Evolutionary conservation across 2,888 invertebrate species (phyloP).

Genomic region (Nipponacmea schrenckii): DNA sequence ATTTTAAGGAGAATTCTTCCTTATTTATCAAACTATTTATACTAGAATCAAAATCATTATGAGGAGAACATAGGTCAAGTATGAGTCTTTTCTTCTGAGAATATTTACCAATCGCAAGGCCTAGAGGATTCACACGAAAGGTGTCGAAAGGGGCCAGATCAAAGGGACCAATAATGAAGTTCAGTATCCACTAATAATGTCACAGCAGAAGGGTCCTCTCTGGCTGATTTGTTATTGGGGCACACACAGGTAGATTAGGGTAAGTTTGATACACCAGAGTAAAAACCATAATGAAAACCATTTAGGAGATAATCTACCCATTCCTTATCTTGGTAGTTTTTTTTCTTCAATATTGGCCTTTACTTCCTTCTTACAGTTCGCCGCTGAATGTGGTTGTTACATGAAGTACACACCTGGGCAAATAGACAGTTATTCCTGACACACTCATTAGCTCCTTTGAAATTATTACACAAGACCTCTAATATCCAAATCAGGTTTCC

Average conservation of each 20-base stretch:
- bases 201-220: too few species aligned
- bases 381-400: too few species aligned
- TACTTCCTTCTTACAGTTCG: too few species aligned
- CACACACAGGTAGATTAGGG: not conserved
- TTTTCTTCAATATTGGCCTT: too few species aligned
- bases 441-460: too few species aligned
- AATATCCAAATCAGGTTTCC: not conserved
- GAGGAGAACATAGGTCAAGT: not conserved
- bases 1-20: not conserved
- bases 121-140: not conserved
- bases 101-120: not conserved
- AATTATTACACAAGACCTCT: not conserved
- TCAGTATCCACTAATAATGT: too few species aligned
- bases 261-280: not conserved
- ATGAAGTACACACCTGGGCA: too few species aligned
- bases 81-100: not conserved
- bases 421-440: too few species aligned
- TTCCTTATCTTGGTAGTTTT: not conserved
- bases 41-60: not conserved
- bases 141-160: too few species aligned
- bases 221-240: too few species aligned
- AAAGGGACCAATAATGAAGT: too few species aligned
- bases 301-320: not conserved
- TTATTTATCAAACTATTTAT: constrained; percentile 1
- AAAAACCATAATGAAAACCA: not conserved